A percentile compares a stretch with the other conserved stretches of the same genome.
Conservation (phyloP, 2,797 vertebrate species). For the Pipistrellus kuhlii region DNA sequence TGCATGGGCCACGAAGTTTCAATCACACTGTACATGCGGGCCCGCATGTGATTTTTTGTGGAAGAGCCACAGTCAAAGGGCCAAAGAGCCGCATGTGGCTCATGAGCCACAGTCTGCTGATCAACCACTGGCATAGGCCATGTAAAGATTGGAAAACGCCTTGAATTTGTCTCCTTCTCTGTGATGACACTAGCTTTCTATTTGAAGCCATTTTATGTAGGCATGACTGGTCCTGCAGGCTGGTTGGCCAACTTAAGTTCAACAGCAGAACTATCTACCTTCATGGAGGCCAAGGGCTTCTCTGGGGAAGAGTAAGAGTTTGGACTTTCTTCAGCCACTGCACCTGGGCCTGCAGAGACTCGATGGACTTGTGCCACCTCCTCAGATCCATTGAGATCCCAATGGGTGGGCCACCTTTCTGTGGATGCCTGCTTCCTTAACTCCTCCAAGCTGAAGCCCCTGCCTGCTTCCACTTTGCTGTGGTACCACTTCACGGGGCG, state of each 20-base stretch:
- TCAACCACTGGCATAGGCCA: background rate
- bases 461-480: background rate
- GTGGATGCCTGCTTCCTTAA: background rate
- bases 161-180: background rate
- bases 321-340: background rate
- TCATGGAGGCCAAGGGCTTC: background rate
- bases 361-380: background rate
- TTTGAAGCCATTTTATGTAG: background rate
- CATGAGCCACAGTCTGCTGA: too few species aligned
- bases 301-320: background rate
- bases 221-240: background rate
- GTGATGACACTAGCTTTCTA: background rate
- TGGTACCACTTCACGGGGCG: background rate
- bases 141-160: background rate
- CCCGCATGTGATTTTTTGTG: too few species aligned
- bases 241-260: background rate
- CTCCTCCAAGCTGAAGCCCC: background rate
- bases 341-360: background rate
- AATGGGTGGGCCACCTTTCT: background rate
- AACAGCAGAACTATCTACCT: background rate
- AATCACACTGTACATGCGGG: too few species aligned
- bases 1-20: too few species aligned
- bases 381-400: background rate
- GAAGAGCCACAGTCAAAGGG: too few species aligned
- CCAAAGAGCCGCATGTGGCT: too few species aligned